Evolutionary conservation across 2,797 vertebrate genomes (phyloP), one percentile per base, ranked within the genome.

Genomic region (Selene dorsalis): DNA sequence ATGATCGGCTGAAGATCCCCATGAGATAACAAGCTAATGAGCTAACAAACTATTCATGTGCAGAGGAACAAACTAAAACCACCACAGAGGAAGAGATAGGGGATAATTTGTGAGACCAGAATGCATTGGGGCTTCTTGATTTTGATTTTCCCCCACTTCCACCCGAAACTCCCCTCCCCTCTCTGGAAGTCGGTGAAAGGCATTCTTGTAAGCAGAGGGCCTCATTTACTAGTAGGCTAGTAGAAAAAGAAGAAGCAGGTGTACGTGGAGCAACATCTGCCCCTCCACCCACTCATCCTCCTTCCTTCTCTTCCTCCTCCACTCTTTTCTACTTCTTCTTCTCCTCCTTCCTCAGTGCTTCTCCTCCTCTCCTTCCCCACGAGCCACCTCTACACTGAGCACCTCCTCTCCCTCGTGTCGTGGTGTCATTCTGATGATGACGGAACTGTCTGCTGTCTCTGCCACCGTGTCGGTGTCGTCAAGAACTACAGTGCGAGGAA

Each of bases 401-500:
- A 94, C 75, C 93, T 98, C 94, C 77, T 96, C 96, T 0, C 94
- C 93, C 2, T 89, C 77, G 0, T 83, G 85, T 0, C 73, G 88
- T 0, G 96, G 84, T 22, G 93, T 96, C 91, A 96, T 91, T 6
- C 82, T 88, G 73, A 97, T 92, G 69, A 90, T 43, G 69, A 96
- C 74, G 0, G 93, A 92, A 77, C 86, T 94, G 80, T 96, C 95
- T 0, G 92, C 66, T 0, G 89, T 91, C 75, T 94, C 87, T 0
- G 94, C 87, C 50, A 89, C 53, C 0, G 90, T 69, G n/a, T 93
- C 93, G 0, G 65, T 73, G 0, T 22, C 45, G 0, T 89, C 89
- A 0, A 18, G 48, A 0, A 57, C 11, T 4, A 3, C 79, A 20
- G 1, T 8, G 2, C 78, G 72, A 0, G 89, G 85, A 16, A 92